Percentiles rank a stretch among this genome's conserved stretches.
Conservation (phyloP, 1,140 invertebrate species). For the Drosophila quadrilineata region DNA sequence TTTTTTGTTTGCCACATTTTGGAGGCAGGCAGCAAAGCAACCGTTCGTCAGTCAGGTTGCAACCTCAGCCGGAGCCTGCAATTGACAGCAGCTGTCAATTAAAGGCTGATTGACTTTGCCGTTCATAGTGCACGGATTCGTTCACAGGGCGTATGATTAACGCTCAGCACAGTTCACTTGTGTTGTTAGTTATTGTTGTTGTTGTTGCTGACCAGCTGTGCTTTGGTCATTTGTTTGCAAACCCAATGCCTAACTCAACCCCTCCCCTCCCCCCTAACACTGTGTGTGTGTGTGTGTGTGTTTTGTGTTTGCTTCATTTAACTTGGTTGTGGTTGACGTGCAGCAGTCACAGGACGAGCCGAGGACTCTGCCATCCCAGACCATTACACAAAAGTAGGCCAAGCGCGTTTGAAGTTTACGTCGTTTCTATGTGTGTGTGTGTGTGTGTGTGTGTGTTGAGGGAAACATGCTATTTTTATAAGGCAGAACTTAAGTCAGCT, state of each 20-base stretch:
- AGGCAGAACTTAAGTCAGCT: slow-evolving; percentile 53
- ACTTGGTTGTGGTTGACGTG: slow-evolving; percentile 62
- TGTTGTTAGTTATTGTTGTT: not conserved
- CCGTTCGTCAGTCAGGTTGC: too few species aligned
- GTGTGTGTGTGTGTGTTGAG: slow-evolving; percentile 6
- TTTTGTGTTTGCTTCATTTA: slow-evolving; percentile 65
- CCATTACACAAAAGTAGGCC: slow-evolving; percentile 69
- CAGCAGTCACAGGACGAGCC: slow-evolving; percentile 8
- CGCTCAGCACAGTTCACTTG: slow-evolving; percentile 27
- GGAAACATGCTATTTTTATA: slow-evolving; percentile 62
- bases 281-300: slow-evolving; percentile 4
- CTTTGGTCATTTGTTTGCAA: slow-evolving; percentile 53
- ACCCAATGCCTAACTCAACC: not conserved
- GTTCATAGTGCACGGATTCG: slow-evolving; percentile 34
- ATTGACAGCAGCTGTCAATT: slow-evolving; percentile 71
- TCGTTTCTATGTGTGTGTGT: slow-evolving; percentile 17
- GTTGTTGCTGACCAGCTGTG: not conserved
- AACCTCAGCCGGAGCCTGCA: slow-evolving; percentile 32
- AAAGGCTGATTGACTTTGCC: slow-evolving; percentile 71
- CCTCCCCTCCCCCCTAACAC: not conserved
- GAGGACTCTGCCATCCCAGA: slow-evolving; percentile 58
- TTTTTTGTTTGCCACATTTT: too few species aligned
- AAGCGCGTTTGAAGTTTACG: slow-evolving; percentile 77
- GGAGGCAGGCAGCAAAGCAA: too few species aligned
- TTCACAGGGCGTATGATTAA: slow-evolving; percentile 70